phyloP scores from a whole-genome alignment of 2,113 vertebrate genomes.

The Corapipo altera region DNA sequence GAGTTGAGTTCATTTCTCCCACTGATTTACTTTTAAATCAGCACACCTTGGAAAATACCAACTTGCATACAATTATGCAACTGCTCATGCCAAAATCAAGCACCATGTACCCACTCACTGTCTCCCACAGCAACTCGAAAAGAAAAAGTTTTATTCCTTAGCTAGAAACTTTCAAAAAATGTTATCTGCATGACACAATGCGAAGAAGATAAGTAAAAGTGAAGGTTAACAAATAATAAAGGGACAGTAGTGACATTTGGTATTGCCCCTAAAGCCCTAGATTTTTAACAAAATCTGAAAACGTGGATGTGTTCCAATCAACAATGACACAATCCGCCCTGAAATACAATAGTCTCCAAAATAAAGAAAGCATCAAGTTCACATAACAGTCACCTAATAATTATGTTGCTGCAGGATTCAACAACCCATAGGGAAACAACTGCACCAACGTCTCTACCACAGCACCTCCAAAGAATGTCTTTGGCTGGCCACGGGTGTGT shows the following conservation, averaged over 20 bases:
- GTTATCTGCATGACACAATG: not conserved
- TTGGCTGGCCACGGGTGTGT: not conserved
- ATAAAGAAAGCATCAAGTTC: not conserved
- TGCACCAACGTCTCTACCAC: not conserved
- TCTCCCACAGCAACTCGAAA: not conserved
- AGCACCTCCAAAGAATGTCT: not conserved
- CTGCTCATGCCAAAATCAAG: not conserved
- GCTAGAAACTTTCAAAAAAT: not conserved
- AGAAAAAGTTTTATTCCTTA: not conserved
- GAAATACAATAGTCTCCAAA: not conserved
- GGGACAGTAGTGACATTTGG: not conserved
- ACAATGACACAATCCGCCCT: not conserved
- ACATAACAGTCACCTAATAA: not conserved
- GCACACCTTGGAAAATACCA: not conserved
- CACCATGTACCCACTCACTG: not conserved
- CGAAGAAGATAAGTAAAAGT: not conserved
- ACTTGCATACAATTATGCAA: rapidly evolving
- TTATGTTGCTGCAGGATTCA: not conserved
- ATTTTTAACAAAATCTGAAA: not conserved
- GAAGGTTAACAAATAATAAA: not conserved
- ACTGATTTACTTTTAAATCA: too few species aligned
- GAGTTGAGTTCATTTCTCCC: too few species aligned
- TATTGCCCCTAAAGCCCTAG: not conserved
- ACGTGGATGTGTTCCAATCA: not conserved
- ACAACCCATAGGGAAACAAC: not conserved